phyloP scores from a whole-genome alignment of 2,113 vertebrate species.

The Danio rerio region DNA sequence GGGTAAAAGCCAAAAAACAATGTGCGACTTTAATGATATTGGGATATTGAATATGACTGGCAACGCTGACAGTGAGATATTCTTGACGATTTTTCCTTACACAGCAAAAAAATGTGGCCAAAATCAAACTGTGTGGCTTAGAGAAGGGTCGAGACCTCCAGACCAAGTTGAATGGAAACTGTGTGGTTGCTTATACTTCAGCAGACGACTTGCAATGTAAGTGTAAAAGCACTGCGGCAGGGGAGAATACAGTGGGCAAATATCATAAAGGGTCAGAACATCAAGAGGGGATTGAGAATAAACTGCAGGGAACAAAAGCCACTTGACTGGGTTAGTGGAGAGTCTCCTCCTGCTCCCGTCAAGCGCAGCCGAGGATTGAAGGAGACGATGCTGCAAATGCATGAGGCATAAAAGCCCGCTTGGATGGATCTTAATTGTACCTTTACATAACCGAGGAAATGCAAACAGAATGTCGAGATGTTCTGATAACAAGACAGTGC shows the following conservation, averaged over 20 bases:
- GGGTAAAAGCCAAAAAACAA: background rate
- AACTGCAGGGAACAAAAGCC: conserved; percentile 30
- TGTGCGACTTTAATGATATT: background rate
- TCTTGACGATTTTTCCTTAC: background rate
- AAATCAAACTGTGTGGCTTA: background rate
- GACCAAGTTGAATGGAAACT: background rate
- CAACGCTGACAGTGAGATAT: background rate
- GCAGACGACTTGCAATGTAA: background rate
- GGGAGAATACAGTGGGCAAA: conserved; percentile 5
- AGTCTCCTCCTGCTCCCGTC: background rate
- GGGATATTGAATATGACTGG: background rate
- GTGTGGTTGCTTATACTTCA: background rate
- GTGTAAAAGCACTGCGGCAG: background rate
- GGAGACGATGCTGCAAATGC: background rate
- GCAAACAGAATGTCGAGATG: background rate
- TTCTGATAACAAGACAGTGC: conserved; percentile 3
- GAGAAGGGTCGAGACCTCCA: background rate
- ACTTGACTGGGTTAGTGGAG: conserved; percentile 4
- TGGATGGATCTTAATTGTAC: background rate
- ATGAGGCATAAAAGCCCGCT: background rate
- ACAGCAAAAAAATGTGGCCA: background rate
- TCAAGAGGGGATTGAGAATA: conserved; percentile 30
- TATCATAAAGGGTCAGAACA: conserved; percentile 22
- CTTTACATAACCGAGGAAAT: conserved; percentile 8
- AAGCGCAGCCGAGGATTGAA: background rate